Evolutionary conservation across 2,797 vertebrate genomes (phyloP), one percentile per base, ranked within the genome.

Genomic region (Chelon labrosus): DNA sequence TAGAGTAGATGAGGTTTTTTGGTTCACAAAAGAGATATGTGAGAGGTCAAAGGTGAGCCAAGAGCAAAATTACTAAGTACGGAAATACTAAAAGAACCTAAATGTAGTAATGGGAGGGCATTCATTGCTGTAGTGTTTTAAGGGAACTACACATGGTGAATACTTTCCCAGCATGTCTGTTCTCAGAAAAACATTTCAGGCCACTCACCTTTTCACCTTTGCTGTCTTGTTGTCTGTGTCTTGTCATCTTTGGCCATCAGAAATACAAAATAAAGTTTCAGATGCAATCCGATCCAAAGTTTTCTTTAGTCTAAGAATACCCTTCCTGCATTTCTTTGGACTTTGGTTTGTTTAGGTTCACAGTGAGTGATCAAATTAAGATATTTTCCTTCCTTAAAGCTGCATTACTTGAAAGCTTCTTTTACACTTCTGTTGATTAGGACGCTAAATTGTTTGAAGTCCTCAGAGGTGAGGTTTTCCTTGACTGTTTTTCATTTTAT

Each of bases 121-220:
- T 35, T 35, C 7, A 35, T 8, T 35, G 31, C 31, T 5, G 3
- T 31, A 31, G 31, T 35, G 31, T 35, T 35, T 35, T 35, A 35
- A 35, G 56, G 20, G 20, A 60, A 22, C 12, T 7, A 5, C 6
- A 19, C 11, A 6, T 35, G 46, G 19, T 13, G 13, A 67, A 61
- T 5, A 50, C 22, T 61, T 62, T 56, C 64, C 35, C 35, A 31
- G 51, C 51, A 10, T 25, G 57, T 67, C 49, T 39, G 31, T 7
- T 31, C 4, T 31, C 31, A 31, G 11, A 39, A 12, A 39, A 39
- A 39, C 2, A 3, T 41, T 13, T 11, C n/a, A n/a, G 13, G n/a
- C 25, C 47, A 8, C 41, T 27, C 8, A 50, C 41, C 20, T 50
- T 20, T 19, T 19, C 39, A 25, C 27, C 38, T 53, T 12, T n/a